phyloP scores from a whole-genome alignment of 2,888 invertebrate genomes.

The Parnassius glacialis region DNA sequence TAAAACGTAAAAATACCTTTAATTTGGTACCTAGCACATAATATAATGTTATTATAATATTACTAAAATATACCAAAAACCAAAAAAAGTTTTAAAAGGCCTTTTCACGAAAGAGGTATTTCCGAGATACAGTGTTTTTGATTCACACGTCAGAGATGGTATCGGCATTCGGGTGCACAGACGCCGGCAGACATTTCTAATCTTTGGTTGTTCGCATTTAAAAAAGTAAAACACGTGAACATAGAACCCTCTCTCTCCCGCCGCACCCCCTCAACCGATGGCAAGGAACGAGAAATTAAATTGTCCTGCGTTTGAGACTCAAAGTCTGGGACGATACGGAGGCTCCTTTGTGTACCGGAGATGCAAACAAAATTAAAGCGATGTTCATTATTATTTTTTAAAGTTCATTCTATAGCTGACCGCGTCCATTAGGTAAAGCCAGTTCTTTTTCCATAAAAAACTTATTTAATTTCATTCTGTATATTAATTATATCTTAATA shows the following conservation, averaged over 20 bases:
- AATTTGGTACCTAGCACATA: no score
- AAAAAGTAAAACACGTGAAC: slow-evolving; percentile 15
- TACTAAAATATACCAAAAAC: no score
- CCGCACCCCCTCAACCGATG: slow-evolving; percentile 1
- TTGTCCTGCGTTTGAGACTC: slow-evolving; percentile 25
- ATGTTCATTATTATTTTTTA: slow-evolving; percentile 19
- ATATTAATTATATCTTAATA: no score
- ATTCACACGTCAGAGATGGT: no score
- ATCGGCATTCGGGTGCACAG: slow-evolving; percentile 9
- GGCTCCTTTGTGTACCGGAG: slow-evolving; percentile 20
- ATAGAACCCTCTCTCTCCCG: slow-evolving; percentile 13
- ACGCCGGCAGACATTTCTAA: slow-evolving; percentile 23
- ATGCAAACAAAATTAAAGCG: slow-evolving; percentile 21
- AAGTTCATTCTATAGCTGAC: slow-evolving; percentile 5
- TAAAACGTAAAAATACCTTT: no score
- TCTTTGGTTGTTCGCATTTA: slow-evolving; percentile 21
- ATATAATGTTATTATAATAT: no score
- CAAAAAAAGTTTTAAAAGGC: no score
- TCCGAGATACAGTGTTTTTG: no score
- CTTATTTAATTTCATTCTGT: no score
- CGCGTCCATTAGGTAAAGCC: slow-evolving; percentile 5
- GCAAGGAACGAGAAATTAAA: slow-evolving; percentile 22
- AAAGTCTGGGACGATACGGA: slow-evolving; percentile 25
- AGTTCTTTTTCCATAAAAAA: background rate
- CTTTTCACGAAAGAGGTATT: no score